A percentile compares a stretch with the other conserved stretches of the same genome.
Conservation (phyloP, 2,888 invertebrate genomes). For the Trachelus troglodyta region DNA sequence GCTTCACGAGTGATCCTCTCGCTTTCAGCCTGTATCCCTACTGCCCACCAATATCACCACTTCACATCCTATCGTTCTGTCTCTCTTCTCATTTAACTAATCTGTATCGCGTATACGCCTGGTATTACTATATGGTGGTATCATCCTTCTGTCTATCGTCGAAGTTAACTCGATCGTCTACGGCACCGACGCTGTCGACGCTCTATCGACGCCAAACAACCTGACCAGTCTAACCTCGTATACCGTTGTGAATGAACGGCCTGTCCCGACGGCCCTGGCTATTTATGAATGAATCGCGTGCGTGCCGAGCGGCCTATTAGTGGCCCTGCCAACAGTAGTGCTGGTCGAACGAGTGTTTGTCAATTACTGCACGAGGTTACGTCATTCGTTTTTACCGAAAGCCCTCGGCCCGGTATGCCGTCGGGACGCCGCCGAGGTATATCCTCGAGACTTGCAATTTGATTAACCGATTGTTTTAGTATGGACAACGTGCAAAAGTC, state of each 20-base stretch:
- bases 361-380: conserved; percentile 41
- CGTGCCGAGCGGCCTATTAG: conserved; percentile 51
- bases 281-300: conserved; percentile 63
- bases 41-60: neutral
- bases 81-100: neutral
- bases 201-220: neutral
- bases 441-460: neutral
- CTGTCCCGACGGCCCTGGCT: conserved; percentile 15
- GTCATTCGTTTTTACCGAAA: neutral
- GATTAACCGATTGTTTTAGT: neutral
- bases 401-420: neutral
- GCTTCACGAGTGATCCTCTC: neutral
- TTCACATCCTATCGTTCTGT: neutral
- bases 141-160: neutral
- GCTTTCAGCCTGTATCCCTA: neutral
- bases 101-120: neutral
- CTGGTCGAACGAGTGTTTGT: conserved; percentile 37
- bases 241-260: neutral
- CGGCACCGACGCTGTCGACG: neutral
- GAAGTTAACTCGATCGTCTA: neutral
- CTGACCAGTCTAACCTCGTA: neutral
- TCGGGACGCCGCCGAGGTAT: neutral
- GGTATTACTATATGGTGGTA: neutral
- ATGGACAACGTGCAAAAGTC: neutral
- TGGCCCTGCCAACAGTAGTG: conserved; percentile 31